Conservation (phyloP, 1,140 invertebrate genomes). For the Diachasmimorpha longicaudata region DNA sequence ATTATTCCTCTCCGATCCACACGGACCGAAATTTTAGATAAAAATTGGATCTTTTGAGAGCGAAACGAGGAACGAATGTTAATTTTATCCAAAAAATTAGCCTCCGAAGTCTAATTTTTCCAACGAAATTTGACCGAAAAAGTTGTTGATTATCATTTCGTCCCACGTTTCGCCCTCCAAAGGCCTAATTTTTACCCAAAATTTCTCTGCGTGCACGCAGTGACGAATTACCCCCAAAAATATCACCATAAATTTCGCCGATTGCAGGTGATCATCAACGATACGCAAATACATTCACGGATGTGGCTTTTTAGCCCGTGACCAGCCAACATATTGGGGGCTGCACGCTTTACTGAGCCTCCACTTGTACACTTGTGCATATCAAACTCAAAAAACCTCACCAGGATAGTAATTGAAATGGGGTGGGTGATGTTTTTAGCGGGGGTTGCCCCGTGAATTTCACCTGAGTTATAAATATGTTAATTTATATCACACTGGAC, state of each 20-base stretch:
- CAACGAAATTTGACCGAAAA: no score
- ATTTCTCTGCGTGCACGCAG: no score
- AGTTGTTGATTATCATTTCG: no score
- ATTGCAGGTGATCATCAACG: slow-evolving; percentile 16
- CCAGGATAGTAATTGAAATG: not conserved
- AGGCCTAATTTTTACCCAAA: no score
- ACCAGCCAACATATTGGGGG: not conserved
- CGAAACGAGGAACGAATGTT: no score
- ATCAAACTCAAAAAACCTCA: not conserved
- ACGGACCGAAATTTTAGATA: no score
- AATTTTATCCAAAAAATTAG: no score
- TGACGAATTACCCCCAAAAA: not conserved
- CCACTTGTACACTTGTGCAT: not conserved
- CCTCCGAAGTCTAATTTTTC: no score
- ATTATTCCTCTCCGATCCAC: no score
- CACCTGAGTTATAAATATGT: slow-evolving; percentile 13
- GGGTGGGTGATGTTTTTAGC: not conserved
- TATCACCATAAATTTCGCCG: not conserved
- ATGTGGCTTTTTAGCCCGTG: slow-evolving; percentile 20
- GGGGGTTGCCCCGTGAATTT: not conserved
- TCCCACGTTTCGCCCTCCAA: no score
- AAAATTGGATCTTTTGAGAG: no score
- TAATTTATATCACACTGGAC: slow-evolving; percentile 9
- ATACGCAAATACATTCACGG: slow-evolving; percentile 22
- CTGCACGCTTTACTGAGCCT: slow-evolving; percentile 23